phyloP scores from a whole-genome alignment of 2,113 vertebrate genomes.

The Antechinus flavipes region DNA sequence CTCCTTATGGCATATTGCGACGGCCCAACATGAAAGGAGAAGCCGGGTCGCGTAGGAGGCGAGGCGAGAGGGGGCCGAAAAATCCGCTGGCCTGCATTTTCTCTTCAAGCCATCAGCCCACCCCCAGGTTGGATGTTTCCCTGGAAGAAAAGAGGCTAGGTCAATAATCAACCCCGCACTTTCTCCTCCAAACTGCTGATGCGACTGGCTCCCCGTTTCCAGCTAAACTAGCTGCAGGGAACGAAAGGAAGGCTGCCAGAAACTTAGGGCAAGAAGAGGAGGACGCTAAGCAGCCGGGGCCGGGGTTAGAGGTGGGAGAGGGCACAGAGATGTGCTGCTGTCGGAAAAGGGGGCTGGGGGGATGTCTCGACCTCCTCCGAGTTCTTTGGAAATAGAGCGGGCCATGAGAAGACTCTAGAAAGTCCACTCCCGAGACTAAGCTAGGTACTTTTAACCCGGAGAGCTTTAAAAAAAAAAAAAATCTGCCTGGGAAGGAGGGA shows the following conservation, averaged over 20 bases:
- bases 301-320: not conserved
- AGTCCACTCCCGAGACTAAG: not conserved
- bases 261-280: not conserved
- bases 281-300: not conserved
- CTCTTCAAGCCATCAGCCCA: slow-evolving; percentile 82
- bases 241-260: slow-evolving; percentile 54
- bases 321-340: not conserved
- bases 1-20: slow-evolving; percentile 88
- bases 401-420: not conserved
- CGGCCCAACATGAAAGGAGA: slow-evolving; percentile 87
- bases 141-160: slow-evolving; percentile 88
- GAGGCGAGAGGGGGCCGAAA: slow-evolving; percentile 88
- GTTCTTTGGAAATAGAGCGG: not conserved
- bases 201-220: slow-evolving; percentile 78
- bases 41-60: slow-evolving; percentile 91
- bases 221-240: slow-evolving; percentile 69
- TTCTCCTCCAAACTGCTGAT: slow-evolving; percentile 93
- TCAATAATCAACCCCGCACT: slow-evolving; percentile 96
- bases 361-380: not conserved
- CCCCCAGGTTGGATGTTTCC: slow-evolving; percentile 82
- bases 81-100: slow-evolving; percentile 90
- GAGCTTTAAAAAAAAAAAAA: slow-evolving; percentile 4
- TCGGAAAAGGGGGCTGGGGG: too few relatives aligned
- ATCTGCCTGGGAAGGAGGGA: slow-evolving; percentile 39
- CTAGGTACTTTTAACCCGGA: not conserved